phyloP scores from a whole-genome alignment of 2,888 invertebrate genomes.

The Agrochola litura region DNA sequence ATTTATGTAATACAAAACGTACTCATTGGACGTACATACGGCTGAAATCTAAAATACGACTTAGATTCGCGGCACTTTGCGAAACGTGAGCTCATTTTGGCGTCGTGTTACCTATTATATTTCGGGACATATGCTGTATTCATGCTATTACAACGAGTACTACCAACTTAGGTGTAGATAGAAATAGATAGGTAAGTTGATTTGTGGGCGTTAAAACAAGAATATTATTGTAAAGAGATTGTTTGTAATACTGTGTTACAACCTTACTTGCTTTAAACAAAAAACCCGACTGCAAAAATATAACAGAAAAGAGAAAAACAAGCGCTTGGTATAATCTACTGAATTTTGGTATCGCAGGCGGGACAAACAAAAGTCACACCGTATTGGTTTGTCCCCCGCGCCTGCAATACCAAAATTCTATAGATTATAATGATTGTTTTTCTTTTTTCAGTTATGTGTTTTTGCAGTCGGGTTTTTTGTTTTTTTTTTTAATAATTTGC shows the following conservation, averaged over 20 bases:
- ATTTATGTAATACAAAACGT: slow-evolving; percentile 41
- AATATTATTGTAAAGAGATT: background rate
- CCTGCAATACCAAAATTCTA: no score
- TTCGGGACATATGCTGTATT: slow-evolving; percentile 3
- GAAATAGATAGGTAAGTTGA: background rate
- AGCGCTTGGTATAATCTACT: no score
- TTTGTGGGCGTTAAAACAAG: background rate
- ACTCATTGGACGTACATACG: slow-evolving; percentile 25
- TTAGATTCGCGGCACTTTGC: slow-evolving; percentile 40
- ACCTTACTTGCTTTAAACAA: background rate
- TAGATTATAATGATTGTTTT: no score
- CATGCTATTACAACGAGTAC: slow-evolving; percentile 25
- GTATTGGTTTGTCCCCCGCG: no score
- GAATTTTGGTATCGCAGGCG: no score
- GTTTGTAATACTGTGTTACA: background rate
- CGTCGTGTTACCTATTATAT: slow-evolving; percentile 41
- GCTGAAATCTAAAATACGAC: slow-evolving; percentile 52
- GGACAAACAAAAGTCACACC: no score
- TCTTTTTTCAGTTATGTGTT: no score
- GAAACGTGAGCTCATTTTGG: slow-evolving; percentile 54
- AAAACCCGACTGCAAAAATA: no score
- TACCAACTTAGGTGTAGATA: background rate
- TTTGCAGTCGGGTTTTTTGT: no score
- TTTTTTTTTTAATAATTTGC: no score
- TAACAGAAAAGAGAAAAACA: no score